phyloP scores from a whole-genome alignment of 1,140 invertebrate genomes.

The Nomia melanderi region DNA sequence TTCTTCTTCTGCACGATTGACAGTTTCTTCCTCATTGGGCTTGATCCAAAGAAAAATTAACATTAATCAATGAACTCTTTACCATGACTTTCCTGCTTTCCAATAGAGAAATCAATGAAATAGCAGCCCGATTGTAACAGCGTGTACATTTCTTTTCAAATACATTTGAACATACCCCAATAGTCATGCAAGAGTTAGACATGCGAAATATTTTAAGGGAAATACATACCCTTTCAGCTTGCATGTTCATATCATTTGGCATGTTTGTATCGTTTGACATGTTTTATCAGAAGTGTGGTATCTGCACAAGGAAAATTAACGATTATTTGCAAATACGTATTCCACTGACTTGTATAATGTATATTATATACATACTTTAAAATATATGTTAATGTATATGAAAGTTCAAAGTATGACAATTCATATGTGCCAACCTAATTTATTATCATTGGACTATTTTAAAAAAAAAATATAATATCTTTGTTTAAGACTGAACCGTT shows the following conservation, averaged over 20 bases:
- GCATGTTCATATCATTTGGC: conserved; percentile 75
- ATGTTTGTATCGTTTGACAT: conserved; percentile 59
- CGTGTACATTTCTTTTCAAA: conserved; percentile 40
- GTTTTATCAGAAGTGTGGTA: conserved; percentile 31
- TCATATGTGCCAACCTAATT: not conserved
- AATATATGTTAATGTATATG: not conserved
- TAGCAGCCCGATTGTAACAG: conserved; percentile 45
- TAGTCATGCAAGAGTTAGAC: conserved; percentile 45
- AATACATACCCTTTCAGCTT: conserved; percentile 73
- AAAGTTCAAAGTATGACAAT: not conserved
- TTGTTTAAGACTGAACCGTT: not conserved
- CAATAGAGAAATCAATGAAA: conserved; percentile 53
- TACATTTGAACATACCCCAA: conserved; percentile 47
- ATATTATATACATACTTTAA: not conserved
- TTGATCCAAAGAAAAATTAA: conserved; percentile 69
- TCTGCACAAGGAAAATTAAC: conserved; percentile 18
- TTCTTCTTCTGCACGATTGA: conserved; percentile 70
- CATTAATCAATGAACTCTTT: conserved; percentile 55
- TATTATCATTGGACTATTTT: not conserved
- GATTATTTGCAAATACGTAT: conserved; percentile 1
- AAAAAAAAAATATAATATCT: not conserved
- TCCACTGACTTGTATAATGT: not conserved
- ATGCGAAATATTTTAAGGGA: conserved; percentile 39
- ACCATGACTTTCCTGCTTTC: conserved; percentile 52
- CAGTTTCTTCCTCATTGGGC: conserved; percentile 69